Evolutionary conservation across 2,113 vertebrate species (phyloP).

Genomic region (Suricata suricatta): DNA sequence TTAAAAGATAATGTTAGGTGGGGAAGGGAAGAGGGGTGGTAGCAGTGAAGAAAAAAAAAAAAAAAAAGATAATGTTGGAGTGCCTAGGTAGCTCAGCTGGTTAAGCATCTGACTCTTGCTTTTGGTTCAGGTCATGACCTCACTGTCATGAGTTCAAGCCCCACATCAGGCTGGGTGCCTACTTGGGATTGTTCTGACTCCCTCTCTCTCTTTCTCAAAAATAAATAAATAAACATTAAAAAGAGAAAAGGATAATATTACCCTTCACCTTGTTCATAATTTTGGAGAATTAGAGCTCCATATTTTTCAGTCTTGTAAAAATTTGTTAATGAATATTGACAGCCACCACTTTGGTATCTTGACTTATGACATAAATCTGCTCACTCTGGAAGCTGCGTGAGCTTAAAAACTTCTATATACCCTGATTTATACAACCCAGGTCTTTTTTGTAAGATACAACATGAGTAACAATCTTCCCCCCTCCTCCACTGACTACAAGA

Average conservation of each 20-base stretch:
- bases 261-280: background rate
- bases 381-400: background rate
- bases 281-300: background rate
- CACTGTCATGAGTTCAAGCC: too few relatives aligned
- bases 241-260: background rate
- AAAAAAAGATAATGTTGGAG: too few relatives aligned
- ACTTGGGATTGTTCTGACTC: too few relatives aligned
- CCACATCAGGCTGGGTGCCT: too few relatives aligned
- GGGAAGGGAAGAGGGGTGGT: too few relatives aligned
- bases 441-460: background rate
- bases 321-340: background rate
- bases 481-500: background rate
- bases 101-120: too few relatives aligned
- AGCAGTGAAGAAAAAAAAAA: too few relatives aligned
- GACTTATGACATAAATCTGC: background rate
- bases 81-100: too few relatives aligned
- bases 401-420: background rate
- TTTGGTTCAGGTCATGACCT: too few relatives aligned
- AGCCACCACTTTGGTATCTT: background rate
- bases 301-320: background rate
- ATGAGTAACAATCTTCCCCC: background rate
- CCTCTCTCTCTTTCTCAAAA: too few relatives aligned
- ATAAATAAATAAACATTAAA: too few relatives aligned
- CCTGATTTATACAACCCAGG: background rate
- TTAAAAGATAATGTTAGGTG: too few relatives aligned